Base-by-base conservation (phyloP, 2,113 vertebrate genomes). In the Saguinus imperator region DNA sequence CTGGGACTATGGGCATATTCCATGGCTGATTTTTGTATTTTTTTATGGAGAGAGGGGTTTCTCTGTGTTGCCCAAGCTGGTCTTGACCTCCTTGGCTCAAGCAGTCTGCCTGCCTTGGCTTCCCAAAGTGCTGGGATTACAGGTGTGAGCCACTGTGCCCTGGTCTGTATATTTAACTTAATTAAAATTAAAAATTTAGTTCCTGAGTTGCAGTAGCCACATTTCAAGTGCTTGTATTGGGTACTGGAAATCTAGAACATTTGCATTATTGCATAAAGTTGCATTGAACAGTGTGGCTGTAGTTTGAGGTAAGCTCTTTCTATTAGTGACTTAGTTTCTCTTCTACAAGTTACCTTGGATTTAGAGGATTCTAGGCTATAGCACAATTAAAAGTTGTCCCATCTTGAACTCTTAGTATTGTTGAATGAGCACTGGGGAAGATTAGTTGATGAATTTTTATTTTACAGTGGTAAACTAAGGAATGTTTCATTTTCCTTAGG, bases 381-480 rank as follows among this genome's bases (percentile, higher is more conserved):
- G n/a, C 80, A 50, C 23, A 94, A 45, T 93, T 81, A 27, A 52
- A 94, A 89, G 13, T 72, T 95, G 35, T 8, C 17, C 2, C 6
- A n/a, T 87, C 58, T 95, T 85, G 12, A 88, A 87, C 50, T 76
- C 43, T 91, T n/a, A 79, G 1, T 89, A 0, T 87, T 94, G 57
- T 92, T 91, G 37, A 93, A 29, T 90, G 58, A 91, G 16, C 17
- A 40, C 3, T 87, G 35, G 48, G 32, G 9, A 64, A 55, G 18
- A 90, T 88, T 21, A 29, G 0, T 68, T 85, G 64, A 29, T 84
- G 58, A 90, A 52, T 72, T 96, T 96, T 95, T 72, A 81, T 89
- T 81, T 94, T 92, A 68, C 2, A 70, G 2, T 84, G 32, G 8
- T 89, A 76, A 93, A 79, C 50, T 94, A 57, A 96, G 11, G 18